Evolutionary conservation across 2,113 vertebrate genomes (phyloP).

Genomic region (Paradoxurus hermaphroditus): DNA sequence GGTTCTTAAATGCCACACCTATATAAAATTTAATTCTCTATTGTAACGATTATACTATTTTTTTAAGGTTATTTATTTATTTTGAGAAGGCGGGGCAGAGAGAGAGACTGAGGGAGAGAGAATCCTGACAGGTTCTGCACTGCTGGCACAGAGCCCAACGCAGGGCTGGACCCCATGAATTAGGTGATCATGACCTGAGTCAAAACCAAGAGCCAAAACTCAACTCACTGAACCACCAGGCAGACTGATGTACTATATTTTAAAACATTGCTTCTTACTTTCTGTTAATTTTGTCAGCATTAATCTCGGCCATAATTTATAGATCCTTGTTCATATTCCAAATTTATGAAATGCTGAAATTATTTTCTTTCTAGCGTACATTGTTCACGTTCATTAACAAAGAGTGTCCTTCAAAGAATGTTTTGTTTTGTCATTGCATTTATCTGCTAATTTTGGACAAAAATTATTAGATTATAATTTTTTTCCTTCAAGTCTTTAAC

Average conservation of each 20-base stretch:
- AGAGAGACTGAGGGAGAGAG: too few species aligned
- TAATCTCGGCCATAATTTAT: not conserved
- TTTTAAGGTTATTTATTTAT: too few species aligned
- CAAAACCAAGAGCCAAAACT: too few species aligned
- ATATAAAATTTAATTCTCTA: not conserved
- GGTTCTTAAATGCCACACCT: not conserved
- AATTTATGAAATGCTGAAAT: not conserved
- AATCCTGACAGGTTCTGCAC: too few species aligned
- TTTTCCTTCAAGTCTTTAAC: not conserved
- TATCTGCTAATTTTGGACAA: not conserved
- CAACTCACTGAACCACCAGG: too few species aligned
- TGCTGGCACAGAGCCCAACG: too few species aligned
- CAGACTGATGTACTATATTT: not conserved
- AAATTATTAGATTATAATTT: not conserved
- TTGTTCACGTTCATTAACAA: not conserved
- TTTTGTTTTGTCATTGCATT: not conserved
- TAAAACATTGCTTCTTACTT: not conserved
- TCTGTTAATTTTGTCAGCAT: not conserved
- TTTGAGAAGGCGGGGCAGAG: too few species aligned
- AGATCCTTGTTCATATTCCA: not conserved
- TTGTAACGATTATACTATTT: not conserved
- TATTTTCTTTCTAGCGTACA: not conserved
- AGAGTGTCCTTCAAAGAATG: not conserved
- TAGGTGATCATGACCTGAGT: too few species aligned
- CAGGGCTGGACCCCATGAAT: too few species aligned